Conservation (phyloP, 2,797 vertebrate species). For the Anas georgica region DNA sequence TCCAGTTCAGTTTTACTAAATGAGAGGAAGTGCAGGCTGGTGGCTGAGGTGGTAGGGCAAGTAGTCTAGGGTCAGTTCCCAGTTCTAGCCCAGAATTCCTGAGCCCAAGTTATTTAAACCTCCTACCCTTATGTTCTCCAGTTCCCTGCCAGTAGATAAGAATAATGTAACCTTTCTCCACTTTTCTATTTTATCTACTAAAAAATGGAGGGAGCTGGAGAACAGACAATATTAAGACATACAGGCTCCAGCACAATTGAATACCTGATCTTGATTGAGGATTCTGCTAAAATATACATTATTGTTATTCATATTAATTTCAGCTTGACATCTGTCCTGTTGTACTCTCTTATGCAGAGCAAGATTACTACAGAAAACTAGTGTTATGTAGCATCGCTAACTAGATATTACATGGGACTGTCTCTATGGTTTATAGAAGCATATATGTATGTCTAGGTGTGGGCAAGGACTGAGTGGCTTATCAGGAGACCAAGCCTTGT, state of each 20-base stretch:
- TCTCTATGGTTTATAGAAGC: neutral
- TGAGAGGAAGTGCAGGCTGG: neutral
- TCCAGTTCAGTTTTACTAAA: neutral
- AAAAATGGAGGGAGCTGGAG: neutral
- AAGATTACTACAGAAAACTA: neutral
- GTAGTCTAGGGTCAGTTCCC: neutral
- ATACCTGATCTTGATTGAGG: neutral
- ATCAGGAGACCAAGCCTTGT: neutral
- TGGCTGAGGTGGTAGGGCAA: neutral
- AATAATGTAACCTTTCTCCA: neutral
- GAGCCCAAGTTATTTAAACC: neutral
- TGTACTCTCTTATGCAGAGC: neutral
- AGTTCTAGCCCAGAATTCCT: neutral
- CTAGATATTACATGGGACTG: neutral
- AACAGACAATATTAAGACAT: neutral
- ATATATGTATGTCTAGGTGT: neutral
- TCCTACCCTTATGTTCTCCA: neutral
- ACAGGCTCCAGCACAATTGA: neutral
- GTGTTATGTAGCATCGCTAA: neutral
- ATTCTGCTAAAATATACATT: neutral
- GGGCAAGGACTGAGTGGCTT: neutral
- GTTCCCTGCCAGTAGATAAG: neutral
- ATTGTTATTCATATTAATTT: neutral
- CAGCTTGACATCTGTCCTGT: neutral
- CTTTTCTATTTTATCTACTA: neutral